A percentile compares a stretch with the other conserved stretches of the same genome.
Conservation (phyloP, 1,140 invertebrate species). For the Asbolus verrucosus region DNA sequence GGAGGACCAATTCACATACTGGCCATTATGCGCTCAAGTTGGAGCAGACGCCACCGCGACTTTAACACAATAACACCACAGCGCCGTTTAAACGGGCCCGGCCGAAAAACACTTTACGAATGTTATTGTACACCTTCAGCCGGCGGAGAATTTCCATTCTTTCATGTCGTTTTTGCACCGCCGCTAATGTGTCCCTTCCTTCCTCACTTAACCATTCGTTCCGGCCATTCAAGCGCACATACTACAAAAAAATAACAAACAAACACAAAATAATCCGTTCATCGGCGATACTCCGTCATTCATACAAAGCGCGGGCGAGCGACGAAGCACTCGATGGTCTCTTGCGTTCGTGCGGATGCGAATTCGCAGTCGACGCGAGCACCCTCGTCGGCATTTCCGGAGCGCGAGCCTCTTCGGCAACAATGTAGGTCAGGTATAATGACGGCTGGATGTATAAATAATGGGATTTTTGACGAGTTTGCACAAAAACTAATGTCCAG, state of each 20-base stretch:
- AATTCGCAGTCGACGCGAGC: neutral
- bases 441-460: constrained; percentile 10
- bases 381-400: constrained; percentile 16
- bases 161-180: constrained; percentile 30
- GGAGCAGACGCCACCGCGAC: constrained; percentile 46
- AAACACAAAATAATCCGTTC: constrained; percentile 37
- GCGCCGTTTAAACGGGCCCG: constrained; percentile 38
- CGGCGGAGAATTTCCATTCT: constrained; percentile 35
- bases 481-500: constrained; percentile 16
- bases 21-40: constrained; percentile 10
- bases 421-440: constrained; percentile 34
- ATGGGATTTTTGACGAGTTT: constrained; percentile 21
- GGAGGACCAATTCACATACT: constrained; percentile 39
- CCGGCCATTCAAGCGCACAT: constrained; percentile 38
- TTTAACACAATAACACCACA: constrained; percentile 39
- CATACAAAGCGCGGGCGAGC: constrained; percentile 29
- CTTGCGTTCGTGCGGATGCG: neutral
- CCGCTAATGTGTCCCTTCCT: constrained; percentile 40
- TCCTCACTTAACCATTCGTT: constrained; percentile 41
- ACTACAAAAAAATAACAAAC: constrained; percentile 35
- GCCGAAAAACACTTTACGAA: constrained; percentile 47
- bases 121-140: constrained; percentile 48
- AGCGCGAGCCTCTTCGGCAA: constrained; percentile 5
- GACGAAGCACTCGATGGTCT: neutral
- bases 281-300: constrained; percentile 9